Base-by-base conservation (phyloP, 2,113 vertebrate genomes). In the Thinocorus orbignyianus region DNA sequence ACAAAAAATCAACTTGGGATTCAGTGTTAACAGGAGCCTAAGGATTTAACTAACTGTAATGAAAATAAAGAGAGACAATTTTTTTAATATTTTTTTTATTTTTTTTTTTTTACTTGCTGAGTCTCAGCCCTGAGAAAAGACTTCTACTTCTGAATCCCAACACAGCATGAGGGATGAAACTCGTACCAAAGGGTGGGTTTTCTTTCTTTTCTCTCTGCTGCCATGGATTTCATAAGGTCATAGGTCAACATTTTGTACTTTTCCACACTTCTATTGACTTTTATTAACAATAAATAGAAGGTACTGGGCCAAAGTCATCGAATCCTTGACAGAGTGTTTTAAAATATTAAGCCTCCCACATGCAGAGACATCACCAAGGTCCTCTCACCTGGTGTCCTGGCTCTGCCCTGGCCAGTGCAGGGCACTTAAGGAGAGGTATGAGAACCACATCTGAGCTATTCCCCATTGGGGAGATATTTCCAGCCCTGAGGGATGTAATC, bases 21-120 rank as follows among this genome's bases (percentile, higher is more conserved):
- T 24, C 33, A 57, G 90, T 57, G 44, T 87, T 87, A 93, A 90
- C 64, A 61, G 81, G 88, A 96, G 90, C 86, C 78, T 68, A 84
- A 95, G 92, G 92, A 85, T 95, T 96, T 95, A 82, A 41, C 84
- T 80, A 90, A 95, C 96, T 81, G 92, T 57, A 90, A 81, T 46
- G 83, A 96, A 96, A 95, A 94, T 28, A 93, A 76, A 90, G 87
- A 90, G 39, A 84, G 88, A 93, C 93, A 88, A 64, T 91, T 62
- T 39, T 88, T 91, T 81, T 33, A n/a, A n/a, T n/a, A n/a, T n/a
- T n/a, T n/a, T n/a, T n/a, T n/a, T n/a, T n/a, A n/a, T 61, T 90
- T 62, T 39, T 88, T 89, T 81, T 33, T 19, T 41, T 41, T 41
- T 11, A 70, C 25, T 86, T 74, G 57, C 79, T 76, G 46, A 86